Conservation (phyloP, 1,140 invertebrate genomes). For the Latrodectus geometricus region DNA sequence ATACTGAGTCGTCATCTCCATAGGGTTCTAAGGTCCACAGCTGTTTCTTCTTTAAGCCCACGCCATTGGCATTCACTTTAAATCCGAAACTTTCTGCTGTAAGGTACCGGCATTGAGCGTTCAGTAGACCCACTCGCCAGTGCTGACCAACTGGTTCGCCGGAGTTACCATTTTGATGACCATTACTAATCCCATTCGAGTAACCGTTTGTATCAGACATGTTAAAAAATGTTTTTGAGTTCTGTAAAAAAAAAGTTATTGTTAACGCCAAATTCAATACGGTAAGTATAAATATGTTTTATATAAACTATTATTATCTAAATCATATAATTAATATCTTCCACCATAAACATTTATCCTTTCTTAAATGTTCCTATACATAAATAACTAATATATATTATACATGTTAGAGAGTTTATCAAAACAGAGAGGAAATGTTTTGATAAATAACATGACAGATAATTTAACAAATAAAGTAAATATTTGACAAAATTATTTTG, state of each 20-base stretch:
- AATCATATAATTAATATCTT: not conserved
- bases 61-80: slow-evolving; percentile 96
- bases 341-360: not conserved
- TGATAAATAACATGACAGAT: not conserved
- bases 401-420: no score
- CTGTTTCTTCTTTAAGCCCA: slow-evolving; percentile 96
- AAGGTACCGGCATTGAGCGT: slow-evolving; percentile 87
- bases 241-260: not conserved
- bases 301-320: not conserved
- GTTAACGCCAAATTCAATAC: not conserved
- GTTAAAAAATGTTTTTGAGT: not conserved
- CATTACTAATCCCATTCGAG: slow-evolving; percentile 26
- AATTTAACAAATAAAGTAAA: not conserved
- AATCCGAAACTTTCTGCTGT: slow-evolving; percentile 98
- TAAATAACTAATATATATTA: not conserved
- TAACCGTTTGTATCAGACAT: slow-evolving; percentile 56
- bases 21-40: slow-evolving; percentile 89
- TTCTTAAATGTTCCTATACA: not conserved
- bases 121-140: slow-evolving; percentile 85
- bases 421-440: no score
- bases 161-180: slow-evolving; percentile 13
- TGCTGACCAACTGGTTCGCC: slow-evolving; percentile 53
- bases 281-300: not conserved
- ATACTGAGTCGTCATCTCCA: slow-evolving; percentile 69
- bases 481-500: no score